Base-by-base conservation (phyloP, 2,888 invertebrate species). In the Corythucha ciliata region DNA sequence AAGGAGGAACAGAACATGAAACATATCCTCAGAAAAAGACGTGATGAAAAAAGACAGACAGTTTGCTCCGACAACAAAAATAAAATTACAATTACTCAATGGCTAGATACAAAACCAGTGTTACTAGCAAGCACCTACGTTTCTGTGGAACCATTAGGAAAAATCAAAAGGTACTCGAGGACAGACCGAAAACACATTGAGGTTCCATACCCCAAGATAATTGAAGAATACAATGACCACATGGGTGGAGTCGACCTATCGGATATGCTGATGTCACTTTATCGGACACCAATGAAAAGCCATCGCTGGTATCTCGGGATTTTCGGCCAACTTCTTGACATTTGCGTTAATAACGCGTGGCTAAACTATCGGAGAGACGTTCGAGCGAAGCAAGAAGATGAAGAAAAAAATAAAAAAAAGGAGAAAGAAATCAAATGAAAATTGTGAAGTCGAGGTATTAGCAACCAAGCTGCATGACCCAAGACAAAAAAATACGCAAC, bases 91-190 rank as follows among this genome's bases (percentile, higher is more conserved):
- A 16, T 33, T 2, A 26, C 60, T 0, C 54, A 56, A 52, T 62
- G 60, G 59, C 41, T 56, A 7, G 60, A 60, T 40, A 59, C 58
- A 40, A 61, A 56, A 45, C 32, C 53, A 24, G 60, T 62, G 4
- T 52, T 50, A 4, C 50, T 60, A 27, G 34, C 41, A n/a, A 57
- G 58, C 25, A 57, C 57, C 26, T 59, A 34, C 48, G 54, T 53
- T 33, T 8, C 36, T 25, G 34, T 53, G 8, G 39, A 54, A 18
- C 58, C 58, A 22, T 2, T 49, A 12, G 34, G 32, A 46, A 46
- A 3, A 20, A 45, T 53, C 24, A 52, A 51, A 37, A 36, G 58
- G 8, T 58, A 46, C 47, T 49, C 33, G 12, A 20, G 39, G 6
- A 34, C 25, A 16, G 47, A 56, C 10, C 3, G 16, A 12, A 29